Percentiles rank a stretch among this genome's conserved stretches.
phyloP scores from a whole-genome alignment of 2,113 vertebrate genomes.

The Nematolebias whitei region DNA sequence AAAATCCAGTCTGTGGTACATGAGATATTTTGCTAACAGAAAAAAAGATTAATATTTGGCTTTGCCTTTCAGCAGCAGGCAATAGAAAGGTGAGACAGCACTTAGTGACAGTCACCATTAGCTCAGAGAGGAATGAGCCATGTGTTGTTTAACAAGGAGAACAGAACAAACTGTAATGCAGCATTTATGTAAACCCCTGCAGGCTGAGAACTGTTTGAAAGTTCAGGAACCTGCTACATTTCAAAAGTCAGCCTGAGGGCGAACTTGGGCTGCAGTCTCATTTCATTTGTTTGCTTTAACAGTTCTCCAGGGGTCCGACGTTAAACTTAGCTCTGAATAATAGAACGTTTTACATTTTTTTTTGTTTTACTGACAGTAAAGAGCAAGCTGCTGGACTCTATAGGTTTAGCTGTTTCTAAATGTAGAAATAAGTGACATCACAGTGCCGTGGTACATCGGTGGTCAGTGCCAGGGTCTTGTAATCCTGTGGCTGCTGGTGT shows the following conservation, averaged over 20 bases:
- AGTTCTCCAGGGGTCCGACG: background rate
- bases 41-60: background rate
- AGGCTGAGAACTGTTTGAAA: conserved; percentile 2
- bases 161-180: background rate
- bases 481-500: too few relatives aligned
- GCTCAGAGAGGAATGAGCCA: background rate
- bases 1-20: too few relatives aligned
- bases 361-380: too few relatives aligned
- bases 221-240: background rate
- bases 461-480: too few relatives aligned
- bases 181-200: background rate
- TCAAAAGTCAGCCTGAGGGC: conserved; percentile 3
- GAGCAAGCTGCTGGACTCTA: too few relatives aligned
- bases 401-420: too few relatives aligned
- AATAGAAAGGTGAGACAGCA: too few relatives aligned
- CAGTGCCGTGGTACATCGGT: too few relatives aligned
- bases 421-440: too few relatives aligned
- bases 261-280: background rate
- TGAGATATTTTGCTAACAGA: background rate
- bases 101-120: background rate
- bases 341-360: too few relatives aligned
- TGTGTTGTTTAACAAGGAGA: background rate
- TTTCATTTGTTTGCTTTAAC: conserved; percentile 9
- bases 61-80: background rate
- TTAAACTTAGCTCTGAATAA: background rate